These are phyloP conservation scores for Pseudolaguvia tuberculata DNA, from an alignment of 2,113 vertebrate species.

Conservation along the genomic window DNA sequence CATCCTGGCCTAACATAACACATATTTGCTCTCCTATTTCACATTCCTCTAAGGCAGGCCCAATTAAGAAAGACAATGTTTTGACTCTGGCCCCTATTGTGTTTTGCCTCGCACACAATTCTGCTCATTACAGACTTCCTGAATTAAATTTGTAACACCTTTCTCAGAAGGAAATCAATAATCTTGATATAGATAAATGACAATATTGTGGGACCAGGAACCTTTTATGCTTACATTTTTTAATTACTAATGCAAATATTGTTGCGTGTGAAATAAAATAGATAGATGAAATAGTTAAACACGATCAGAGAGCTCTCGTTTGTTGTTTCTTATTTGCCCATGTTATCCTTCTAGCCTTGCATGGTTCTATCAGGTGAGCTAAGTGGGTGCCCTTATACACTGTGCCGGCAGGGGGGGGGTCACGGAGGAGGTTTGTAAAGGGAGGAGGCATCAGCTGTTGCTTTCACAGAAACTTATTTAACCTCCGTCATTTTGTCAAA, in stretches of 20 bases:
- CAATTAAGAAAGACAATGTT: slow-evolving; percentile 48
- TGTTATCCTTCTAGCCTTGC: slow-evolving; percentile 53
- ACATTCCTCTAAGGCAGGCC: slow-evolving; percentile 26
- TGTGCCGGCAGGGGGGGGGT: slow-evolving; percentile 49
- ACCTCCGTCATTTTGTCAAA: slow-evolving; percentile 65
- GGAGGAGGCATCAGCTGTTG: slow-evolving; percentile 83
- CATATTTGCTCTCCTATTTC: slow-evolving; percentile 28
- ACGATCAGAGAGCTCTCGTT: slow-evolving; percentile 14
- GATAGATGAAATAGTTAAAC: slow-evolving; percentile 19
- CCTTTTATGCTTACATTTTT: neutral
- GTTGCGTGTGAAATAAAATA: slow-evolving; percentile 5
- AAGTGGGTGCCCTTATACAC: slow-evolving; percentile 59
- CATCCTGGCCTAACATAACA: slow-evolving; percentile 37
- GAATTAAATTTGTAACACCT: slow-evolving; percentile 13
- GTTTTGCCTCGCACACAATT: slow-evolving; percentile 28
- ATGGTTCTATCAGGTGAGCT: slow-evolving; percentile 60
- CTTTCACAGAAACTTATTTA: slow-evolving; percentile 85
- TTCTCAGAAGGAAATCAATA: slow-evolving; percentile 2
- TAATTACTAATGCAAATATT: neutral
- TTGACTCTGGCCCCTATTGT: slow-evolving; percentile 38
- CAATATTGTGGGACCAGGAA: neutral
- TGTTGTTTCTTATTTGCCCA: slow-evolving; percentile 21
- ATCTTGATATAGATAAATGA: neutral
- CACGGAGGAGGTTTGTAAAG: slow-evolving; percentile 1
- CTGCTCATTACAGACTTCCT: slow-evolving; percentile 23